A percentile compares a stretch with the other conserved stretches of the same genome.
phyloP scores from a whole-genome alignment of 2,797 vertebrate genomes.

The Ambastaia sidthimunki region DNA sequence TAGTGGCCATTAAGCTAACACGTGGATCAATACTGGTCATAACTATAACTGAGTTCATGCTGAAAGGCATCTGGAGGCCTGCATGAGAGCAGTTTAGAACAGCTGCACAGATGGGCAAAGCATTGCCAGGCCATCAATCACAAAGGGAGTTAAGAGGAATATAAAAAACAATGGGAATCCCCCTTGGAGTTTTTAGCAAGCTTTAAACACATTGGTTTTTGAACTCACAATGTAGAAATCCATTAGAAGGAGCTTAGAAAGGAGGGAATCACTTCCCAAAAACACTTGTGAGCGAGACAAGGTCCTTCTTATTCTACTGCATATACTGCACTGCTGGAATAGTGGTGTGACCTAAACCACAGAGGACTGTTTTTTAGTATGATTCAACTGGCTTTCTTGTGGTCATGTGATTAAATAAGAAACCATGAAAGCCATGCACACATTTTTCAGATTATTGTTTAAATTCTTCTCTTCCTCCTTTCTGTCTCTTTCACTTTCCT shows the following conservation, averaged over 20 bases:
- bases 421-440: not conserved
- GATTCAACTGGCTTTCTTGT: not conserved
- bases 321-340: not conserved
- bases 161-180: constrained; percentile 34
- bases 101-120: constrained; percentile 65
- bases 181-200: constrained; percentile 8
- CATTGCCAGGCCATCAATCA: constrained; percentile 14
- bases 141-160: constrained; percentile 9
- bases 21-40: constrained; percentile 75
- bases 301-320: not conserved
- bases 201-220: not conserved
- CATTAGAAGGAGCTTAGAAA: not conserved
- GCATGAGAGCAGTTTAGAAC: constrained; percentile 69
- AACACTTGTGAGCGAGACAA: not conserved
- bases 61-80: constrained; percentile 68
- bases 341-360: not conserved
- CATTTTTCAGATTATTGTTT: not conserved
- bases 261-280: not conserved
- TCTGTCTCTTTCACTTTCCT: not conserved
- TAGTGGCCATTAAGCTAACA: constrained; percentile 76
- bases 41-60: constrained; percentile 64
- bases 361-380: not conserved
- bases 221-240: not conserved
- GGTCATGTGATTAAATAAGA: constrained; percentile 10
- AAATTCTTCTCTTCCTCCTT: not conserved